Conservation (phyloP, 2,888 invertebrate species). For the Amphiduros pacificus region DNA sequence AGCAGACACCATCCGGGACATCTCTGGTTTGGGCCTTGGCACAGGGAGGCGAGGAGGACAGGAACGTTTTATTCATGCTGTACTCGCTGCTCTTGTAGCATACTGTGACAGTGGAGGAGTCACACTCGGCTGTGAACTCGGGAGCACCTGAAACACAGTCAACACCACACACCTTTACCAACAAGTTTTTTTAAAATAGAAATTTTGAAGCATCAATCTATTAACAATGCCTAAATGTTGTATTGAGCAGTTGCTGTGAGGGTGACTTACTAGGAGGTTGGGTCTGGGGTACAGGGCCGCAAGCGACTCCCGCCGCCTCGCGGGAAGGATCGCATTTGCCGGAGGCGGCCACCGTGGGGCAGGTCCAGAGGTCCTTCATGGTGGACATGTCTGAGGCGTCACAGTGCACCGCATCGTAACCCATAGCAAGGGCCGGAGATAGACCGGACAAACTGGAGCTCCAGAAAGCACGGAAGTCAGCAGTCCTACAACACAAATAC, state of each 20-base stretch:
- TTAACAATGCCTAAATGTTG: neutral
- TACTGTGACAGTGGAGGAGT: neutral
- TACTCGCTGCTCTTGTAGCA: slow-evolving; percentile 9
- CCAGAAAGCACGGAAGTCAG: slow-evolving; percentile 8
- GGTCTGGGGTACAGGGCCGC: slow-evolving; percentile 7
- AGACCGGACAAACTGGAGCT: neutral
- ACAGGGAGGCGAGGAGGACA: neutral
- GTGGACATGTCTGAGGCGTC: neutral
- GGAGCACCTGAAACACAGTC: slow-evolving; percentile 10
- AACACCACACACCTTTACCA: no score
- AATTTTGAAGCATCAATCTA: no score
- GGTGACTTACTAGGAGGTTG: neutral
- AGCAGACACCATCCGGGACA: slow-evolving; percentile 2
- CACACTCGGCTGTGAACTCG: neutral
- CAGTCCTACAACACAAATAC: no score
- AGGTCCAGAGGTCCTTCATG: slow-evolving; percentile 5
- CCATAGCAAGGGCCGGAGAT: neutral
- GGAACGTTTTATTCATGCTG: neutral
- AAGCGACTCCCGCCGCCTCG: slow-evolving; percentile 13
- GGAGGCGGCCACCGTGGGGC: neutral
- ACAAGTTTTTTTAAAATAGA: neutral
- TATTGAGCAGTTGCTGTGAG: neutral
- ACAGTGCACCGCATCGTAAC: slow-evolving; percentile 5
- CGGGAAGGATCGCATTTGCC: neutral
- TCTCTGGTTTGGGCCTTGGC: neutral